Base-by-base conservation (phyloP, 2,797 vertebrate genomes). In the Tokudaia tokunoshimensis region DNA sequence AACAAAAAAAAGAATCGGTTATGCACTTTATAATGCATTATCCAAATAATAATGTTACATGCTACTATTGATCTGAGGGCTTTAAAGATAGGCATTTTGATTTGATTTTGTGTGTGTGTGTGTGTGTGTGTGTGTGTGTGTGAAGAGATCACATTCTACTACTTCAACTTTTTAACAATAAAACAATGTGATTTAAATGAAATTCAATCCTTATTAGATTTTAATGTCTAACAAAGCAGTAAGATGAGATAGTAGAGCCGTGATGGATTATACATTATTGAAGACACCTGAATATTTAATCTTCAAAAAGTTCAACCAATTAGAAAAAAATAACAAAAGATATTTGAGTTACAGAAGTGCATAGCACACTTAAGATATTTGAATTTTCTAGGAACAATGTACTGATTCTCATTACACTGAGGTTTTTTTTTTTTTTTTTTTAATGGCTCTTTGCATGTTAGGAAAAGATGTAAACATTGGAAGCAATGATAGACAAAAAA, bases 1-100 rank as follows among this genome's bases (percentile, higher is more conserved):
- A 90, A 89, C 93, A 93, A 93, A 89, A 90, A 91, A 94, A 94
- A 87, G 72, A 83, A 41, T 55, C 55, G 0, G 87, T 93, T 97
- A 97, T 96, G 97, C 97, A 84, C 26, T 94, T 97, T 95, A 93
- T 97, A 97, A 98, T 95, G 92, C 74, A 91, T 57, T 84, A 94
- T 72, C 44, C 88, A 92, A 95, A 89, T 61, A 94, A 81, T 88
- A 88, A 20, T 79, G 4, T 65, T 72, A 86, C 72, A 50, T 7
- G 19, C 26, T 96, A 11, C 63, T 65, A 83, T 20, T 13, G 52
- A 52, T 74, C 13, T 34, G 34, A 44, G 72, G 72, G 22, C 72
- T 76, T 85, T 72, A 29, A 89, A 20, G 34, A 75, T 47, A 63
- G 2, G 0, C 6, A 41, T 41, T 19, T 79, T 65, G 55, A 82